Conservation (phyloP, 1,140 invertebrate species). For the Odontomachus brunneus region DNA sequence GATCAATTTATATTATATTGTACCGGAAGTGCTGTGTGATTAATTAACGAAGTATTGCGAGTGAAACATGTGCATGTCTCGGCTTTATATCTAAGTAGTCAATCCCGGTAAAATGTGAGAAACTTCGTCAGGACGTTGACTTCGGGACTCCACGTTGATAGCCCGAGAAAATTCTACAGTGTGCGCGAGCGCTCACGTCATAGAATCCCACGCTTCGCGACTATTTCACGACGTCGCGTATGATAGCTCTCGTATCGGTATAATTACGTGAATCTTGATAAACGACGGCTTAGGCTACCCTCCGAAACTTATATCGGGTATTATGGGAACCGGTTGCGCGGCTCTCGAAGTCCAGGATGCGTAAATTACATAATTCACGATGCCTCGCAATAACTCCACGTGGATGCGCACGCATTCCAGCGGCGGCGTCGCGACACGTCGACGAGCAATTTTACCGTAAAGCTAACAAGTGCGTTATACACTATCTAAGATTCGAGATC, state of each 20-base stretch:
- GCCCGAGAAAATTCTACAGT: constrained; percentile 15
- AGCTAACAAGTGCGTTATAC: no score
- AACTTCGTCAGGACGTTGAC: constrained; percentile 14
- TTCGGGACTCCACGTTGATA: constrained; percentile 20
- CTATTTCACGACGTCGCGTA: constrained; percentile 33
- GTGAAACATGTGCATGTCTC: background rate
- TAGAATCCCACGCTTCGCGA: constrained; percentile 40
- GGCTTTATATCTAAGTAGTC: background rate
- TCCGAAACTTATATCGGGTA: constrained; percentile 16
- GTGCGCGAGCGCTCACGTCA: background rate
- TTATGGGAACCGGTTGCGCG: constrained; percentile 34
- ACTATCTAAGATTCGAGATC: no score
- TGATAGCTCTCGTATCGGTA: constrained; percentile 25
- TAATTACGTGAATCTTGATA: constrained; percentile 38
- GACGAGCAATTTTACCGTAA: background rate
- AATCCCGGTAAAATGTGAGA: constrained; percentile 25
- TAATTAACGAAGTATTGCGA: background rate
- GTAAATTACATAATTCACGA: constrained; percentile 35
- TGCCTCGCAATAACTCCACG: constrained; percentile 2
- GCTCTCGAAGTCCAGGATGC: background rate
- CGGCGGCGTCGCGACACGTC: background rate
- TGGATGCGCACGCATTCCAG: background rate
- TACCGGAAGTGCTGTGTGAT: background rate
- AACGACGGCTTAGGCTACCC: constrained; percentile 7
- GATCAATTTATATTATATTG: no score